phyloP scores from a whole-genome alignment of 2,113 vertebrate genomes.

The Anoplopoma fimbria region DNA sequence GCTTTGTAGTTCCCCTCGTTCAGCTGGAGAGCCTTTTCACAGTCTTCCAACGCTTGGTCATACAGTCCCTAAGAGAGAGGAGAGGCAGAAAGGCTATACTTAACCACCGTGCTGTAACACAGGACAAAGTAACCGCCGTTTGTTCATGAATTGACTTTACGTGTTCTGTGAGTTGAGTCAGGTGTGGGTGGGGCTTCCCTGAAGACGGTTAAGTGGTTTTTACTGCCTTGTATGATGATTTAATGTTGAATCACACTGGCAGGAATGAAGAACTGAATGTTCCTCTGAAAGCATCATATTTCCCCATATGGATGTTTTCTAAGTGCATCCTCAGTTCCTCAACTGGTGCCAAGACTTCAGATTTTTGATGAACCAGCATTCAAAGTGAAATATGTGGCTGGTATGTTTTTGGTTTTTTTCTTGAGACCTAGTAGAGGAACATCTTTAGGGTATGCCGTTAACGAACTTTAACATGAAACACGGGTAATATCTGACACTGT shows the following conservation, averaged over 20 bases:
- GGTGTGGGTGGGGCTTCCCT: constrained; percentile 10
- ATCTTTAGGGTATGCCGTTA: too few species aligned
- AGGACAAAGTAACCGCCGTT: not conserved
- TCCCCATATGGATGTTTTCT: not conserved
- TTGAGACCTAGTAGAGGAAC: not conserved
- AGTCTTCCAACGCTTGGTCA: constrained; percentile 92
- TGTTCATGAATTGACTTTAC: constrained; percentile 17
- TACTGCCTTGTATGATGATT: constrained; percentile 1
- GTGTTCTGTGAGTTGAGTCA: not conserved
- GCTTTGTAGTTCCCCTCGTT: constrained; percentile 93
- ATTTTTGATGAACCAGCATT: not conserved
- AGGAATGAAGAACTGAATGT: not conserved
- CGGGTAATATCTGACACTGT: too few species aligned
- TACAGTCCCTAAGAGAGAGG: constrained; percentile 85
- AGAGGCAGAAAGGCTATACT: constrained; percentile 1
- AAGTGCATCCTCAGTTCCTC: not conserved
- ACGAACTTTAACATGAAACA: too few species aligned
- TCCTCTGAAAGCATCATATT: not conserved
- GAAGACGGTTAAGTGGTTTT: not conserved
- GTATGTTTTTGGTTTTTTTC: not conserved
- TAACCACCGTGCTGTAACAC: not conserved
- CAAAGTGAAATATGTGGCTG: not conserved
- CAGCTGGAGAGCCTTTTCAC: constrained; percentile 88
- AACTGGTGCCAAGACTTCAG: too few species aligned
- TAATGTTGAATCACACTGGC: not conserved